These are phyloP conservation scores for Pelobates fuscus DNA, from an alignment of 2,113 vertebrate species.

Conservation along the genomic window DNA sequence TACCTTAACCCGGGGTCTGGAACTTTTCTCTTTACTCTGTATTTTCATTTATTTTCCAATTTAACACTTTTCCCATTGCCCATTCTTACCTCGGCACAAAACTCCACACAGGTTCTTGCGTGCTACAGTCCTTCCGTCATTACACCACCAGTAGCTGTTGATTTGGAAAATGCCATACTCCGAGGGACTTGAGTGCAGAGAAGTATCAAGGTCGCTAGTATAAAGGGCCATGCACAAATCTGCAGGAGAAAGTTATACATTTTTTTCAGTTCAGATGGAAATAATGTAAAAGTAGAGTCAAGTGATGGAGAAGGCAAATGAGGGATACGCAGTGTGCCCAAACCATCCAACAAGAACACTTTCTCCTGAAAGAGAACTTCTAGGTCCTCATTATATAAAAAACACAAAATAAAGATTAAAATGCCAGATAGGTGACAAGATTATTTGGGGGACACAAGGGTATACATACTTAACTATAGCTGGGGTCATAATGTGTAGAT, in stretches of 20 bases:
- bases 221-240: slow-evolving; percentile 6
- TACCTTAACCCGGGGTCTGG: too few relatives aligned
- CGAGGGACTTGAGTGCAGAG: not conserved
- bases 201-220: slow-evolving; percentile 1
- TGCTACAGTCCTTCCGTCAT: not conserved
- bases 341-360: not conserved
- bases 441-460: too few relatives aligned
- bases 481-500: too few relatives aligned
- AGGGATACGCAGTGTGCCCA: not conserved
- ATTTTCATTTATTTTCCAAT: too few relatives aligned
- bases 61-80: too few relatives aligned
- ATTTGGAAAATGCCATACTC: slow-evolving; percentile 26
- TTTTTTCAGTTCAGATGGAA: not conserved
- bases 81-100: slow-evolving; percentile 6
- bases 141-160: slow-evolving; percentile 14
- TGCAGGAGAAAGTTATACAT: not conserved
- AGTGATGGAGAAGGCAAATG: too few relatives aligned
- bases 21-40: too few relatives aligned
- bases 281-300: not conserved
- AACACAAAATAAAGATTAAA: too few relatives aligned
- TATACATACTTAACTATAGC: too few relatives aligned
- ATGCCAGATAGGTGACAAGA: too few relatives aligned
- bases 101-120: slow-evolving; percentile 27
- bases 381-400: too few relatives aligned
- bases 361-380: not conserved